A percentile compares a stretch with the other conserved stretches of the same genome.
Conservation (phyloP, 2,888 invertebrate species). For the Noctua janthe region DNA sequence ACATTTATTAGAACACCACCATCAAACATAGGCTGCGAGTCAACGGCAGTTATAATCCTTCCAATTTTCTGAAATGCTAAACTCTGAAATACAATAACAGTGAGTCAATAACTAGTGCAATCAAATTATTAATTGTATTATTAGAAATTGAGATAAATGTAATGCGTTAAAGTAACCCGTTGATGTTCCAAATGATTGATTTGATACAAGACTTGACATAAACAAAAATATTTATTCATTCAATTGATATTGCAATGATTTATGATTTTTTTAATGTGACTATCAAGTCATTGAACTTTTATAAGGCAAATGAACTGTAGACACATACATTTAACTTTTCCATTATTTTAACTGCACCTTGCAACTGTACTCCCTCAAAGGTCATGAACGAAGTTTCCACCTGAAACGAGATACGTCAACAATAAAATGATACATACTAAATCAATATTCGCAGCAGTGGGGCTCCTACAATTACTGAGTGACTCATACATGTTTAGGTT, state of each 20-base stretch:
- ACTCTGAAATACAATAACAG: conserved; percentile 91
- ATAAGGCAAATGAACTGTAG: conserved; percentile 38
- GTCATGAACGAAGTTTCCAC: conserved; percentile 98
- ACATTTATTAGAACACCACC: conserved; percentile 99
- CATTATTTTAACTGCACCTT: conserved; percentile 98
- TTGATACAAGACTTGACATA: neutral
- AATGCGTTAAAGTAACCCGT: conserved; percentile 37
- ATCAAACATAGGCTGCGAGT: conserved; percentile 99
- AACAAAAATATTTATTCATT: conserved; percentile 13
- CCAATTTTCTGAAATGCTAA: conserved; percentile 98
- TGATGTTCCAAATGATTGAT: conserved; percentile 3
- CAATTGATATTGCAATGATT: conserved; percentile 21
- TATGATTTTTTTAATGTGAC: conserved; percentile 3
- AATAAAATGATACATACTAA: conserved; percentile 24
- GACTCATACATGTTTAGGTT: conserved; percentile 59
- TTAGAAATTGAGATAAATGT: conserved; percentile 48
- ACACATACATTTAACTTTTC: conserved; percentile 97
- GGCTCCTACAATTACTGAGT: conserved; percentile 36
- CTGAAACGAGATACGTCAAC: conserved; percentile 86
- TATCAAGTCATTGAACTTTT: conserved; percentile 48
- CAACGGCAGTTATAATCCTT: conserved; percentile 97
- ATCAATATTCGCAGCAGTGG: conserved; percentile 14
- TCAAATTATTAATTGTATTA: neutral
- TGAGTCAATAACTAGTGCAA: neutral
- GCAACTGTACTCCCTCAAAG: conserved; percentile 98